Base-by-base conservation (phyloP, 2,888 invertebrate genomes). In the Ctena decussata region DNA sequence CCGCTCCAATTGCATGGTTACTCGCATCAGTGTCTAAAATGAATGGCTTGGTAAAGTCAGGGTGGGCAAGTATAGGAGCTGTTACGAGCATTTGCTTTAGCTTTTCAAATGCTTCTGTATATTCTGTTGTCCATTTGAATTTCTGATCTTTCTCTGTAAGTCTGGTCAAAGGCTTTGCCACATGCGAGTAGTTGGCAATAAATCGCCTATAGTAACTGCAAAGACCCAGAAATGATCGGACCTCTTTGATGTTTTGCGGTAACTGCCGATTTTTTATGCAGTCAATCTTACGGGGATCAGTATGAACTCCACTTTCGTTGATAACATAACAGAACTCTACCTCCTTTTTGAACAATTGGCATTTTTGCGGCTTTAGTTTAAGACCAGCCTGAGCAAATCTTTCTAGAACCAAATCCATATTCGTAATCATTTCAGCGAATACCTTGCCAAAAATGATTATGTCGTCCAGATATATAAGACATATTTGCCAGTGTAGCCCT, bases 131-230 rank as follows among this genome's bases (percentile, higher is more conserved):
- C 90, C 88, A 88, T 12, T 76, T 39, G 44, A 85, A 86, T 0
- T n/a, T 41, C 53, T 32, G 30, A 15, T 30, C n/a, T 41, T 85
- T 85, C 24, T 75, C 78, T 0, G 82, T 83, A 21, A 88, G 39
- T 15, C 72, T 44, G 35, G 83, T 70, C 0, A 90, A 44, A n/a
- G 85, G 86, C 44, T 77, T 77, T 21, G 85, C 88, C 35, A 85
- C 85, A 0, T 73, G 30, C 6, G 87, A 72, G 75, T 84, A 88
- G 2, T 82, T 21, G 5, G 32, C 41, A 6, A 87, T 76, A 35
- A 85, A 86, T 35, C 77, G 53, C n/a, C 85, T 53, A 37, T 90
- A 85, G 41, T 87, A 89, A 35, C 84, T 71, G 46, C 84, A 86
- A 12, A 86, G 65, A 30, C 89, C 88, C 1, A 85, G 30, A 53